Evolutionary conservation across 2,888 invertebrate genomes (phyloP).

Genomic region (Aleiodes alternator): DNA sequence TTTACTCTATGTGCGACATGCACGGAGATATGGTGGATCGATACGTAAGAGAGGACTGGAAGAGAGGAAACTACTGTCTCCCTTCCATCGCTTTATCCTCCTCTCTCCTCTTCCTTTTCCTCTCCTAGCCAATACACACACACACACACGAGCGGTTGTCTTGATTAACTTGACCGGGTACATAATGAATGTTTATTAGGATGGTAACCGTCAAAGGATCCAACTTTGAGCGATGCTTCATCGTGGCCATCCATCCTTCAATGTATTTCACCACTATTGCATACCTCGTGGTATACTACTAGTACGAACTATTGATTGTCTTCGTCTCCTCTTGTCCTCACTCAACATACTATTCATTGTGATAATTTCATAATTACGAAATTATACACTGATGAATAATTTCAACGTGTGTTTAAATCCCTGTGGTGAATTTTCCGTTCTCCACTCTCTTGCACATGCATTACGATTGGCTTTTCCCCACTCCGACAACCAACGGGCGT

Average conservation of each 20-base stretch:
- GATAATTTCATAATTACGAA: neutral
- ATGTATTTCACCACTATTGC: conserved; percentile 17
- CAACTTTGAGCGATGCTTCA: conserved; percentile 40
- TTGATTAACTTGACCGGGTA: conserved; percentile 55
- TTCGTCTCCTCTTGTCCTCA: conserved; percentile 3
- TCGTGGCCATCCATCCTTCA: conserved; percentile 23
- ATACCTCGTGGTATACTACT: neutral
- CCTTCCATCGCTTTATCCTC: conserved; percentile 1
- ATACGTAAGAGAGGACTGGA: conserved; percentile 1
- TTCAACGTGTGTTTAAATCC: no score
- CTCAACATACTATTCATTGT: conserved; percentile 1
- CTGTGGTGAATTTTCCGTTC: no score
- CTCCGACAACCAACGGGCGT: no score
- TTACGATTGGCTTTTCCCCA: no score
- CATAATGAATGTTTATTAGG: conserved; percentile 66
- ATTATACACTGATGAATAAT: no score
- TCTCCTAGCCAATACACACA: conserved; percentile 56
- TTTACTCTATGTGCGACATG: conserved; percentile 29
- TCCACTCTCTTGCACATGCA: no score
- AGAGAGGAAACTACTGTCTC: conserved; percentile 7
- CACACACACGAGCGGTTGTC: conserved; percentile 53
- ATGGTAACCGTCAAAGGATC: conserved; percentile 58
- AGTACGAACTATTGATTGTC: conserved; percentile 26
- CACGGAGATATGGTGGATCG: conserved; percentile 28
- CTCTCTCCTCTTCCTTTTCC: neutral